These are phyloP conservation scores for Drosophila meridionalis DNA, from an alignment of 2,888 invertebrate species.

Conservation along the genomic window DNA sequence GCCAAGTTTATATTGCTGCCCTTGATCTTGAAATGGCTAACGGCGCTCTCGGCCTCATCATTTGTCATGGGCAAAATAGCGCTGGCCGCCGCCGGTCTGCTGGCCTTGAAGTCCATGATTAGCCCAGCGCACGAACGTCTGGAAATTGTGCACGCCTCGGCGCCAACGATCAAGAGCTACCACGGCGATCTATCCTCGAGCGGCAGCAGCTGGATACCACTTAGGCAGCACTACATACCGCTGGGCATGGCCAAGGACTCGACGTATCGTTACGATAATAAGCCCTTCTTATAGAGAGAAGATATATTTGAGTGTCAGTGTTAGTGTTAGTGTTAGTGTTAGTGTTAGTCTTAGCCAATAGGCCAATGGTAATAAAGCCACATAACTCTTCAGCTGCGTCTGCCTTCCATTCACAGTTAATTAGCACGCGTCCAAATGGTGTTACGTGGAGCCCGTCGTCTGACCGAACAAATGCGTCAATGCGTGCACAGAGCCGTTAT, in stretches of 20 bases:
- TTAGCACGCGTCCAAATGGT: slow-evolving; percentile 64
- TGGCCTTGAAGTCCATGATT: slow-evolving; percentile 81
- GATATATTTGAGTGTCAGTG: neutral
- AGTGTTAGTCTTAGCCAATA: slow-evolving; percentile 34
- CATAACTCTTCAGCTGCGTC: slow-evolving; percentile 40
- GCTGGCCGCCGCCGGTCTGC: slow-evolving; percentile 75
- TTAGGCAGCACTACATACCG: slow-evolving; percentile 70
- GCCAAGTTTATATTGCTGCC: slow-evolving; percentile 89
- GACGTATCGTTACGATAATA: slow-evolving; percentile 45
- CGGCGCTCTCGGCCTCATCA: slow-evolving; percentile 87
- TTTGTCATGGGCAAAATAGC: slow-evolving; percentile 84
- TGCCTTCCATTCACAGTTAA: slow-evolving; percentile 53
- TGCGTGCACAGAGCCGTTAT: slow-evolving; percentile 69
- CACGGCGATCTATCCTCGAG: slow-evolving; percentile 63
- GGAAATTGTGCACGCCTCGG: slow-evolving; percentile 74
- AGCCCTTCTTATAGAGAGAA: slow-evolving; percentile 72
- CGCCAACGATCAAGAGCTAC: slow-evolving; percentile 51
- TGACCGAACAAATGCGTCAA: slow-evolving; percentile 20
- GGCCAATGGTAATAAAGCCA: slow-evolving; percentile 48
- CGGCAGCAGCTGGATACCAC: slow-evolving; percentile 68
- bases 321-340: slow-evolving; percentile 6
- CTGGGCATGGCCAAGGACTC: slow-evolving; percentile 60
- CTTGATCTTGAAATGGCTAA: slow-evolving; percentile 88
- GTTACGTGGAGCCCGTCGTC: slow-evolving; percentile 58
- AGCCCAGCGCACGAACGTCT: slow-evolving; percentile 66